A percentile compares a stretch with the other conserved stretches of the same genome.
These are phyloP conservation scores for Halcyon senegalensis DNA, from an alignment of 2,113 vertebrate species.

Conservation along the genomic window DNA sequence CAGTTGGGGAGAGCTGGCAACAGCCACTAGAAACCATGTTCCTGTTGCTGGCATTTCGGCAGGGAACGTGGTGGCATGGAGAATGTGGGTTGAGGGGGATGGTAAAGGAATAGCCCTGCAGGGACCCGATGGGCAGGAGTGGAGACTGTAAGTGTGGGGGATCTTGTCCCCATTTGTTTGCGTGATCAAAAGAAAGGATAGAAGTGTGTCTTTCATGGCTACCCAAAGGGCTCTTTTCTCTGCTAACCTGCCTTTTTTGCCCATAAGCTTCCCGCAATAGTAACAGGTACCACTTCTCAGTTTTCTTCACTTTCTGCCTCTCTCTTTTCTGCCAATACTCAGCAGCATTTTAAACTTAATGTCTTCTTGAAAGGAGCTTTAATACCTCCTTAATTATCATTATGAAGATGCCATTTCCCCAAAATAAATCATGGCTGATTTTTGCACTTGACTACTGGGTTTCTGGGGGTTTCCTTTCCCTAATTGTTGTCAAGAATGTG, in stretches of 20 bases:
- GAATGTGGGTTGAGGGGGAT: neutral
- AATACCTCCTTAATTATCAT: neutral
- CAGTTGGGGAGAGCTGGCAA: neutral
- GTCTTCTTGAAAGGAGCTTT: neutral
- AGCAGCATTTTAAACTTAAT: neutral
- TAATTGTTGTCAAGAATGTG: neutral
- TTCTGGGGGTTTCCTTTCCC: slow-evolving; percentile 2
- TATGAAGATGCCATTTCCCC: neutral
- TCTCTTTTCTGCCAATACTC: neutral
- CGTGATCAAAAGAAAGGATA: neutral
- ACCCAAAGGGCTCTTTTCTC: neutral
- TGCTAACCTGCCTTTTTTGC: neutral
- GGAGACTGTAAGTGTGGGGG: neutral
- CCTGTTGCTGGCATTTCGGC: neutral
- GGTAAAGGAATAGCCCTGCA: neutral
- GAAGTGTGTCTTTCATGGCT: neutral
- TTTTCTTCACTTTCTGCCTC: neutral
- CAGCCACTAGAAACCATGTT: neutral
- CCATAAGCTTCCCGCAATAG: neutral
- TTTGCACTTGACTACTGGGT: neutral
- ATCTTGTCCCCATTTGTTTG: neutral
- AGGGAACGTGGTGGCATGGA: rapidly evolving
- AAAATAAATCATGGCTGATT: neutral
- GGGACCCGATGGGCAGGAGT: neutral
- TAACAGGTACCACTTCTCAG: neutral